Evolutionary conservation across 1,140 invertebrate species (phyloP).

Genomic region (Drosophila ambigua): DNA sequence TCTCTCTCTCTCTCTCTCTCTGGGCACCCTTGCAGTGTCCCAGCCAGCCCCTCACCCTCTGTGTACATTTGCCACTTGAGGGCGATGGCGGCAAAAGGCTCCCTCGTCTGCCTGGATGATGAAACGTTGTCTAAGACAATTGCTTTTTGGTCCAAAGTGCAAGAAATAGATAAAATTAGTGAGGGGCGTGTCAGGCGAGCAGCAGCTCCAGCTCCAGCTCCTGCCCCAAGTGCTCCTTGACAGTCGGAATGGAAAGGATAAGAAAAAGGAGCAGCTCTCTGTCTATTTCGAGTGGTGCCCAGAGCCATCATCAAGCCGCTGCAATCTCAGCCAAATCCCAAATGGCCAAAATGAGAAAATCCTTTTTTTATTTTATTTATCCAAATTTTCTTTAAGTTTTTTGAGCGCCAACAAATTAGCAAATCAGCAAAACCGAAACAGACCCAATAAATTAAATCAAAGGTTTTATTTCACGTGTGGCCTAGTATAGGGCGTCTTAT

Average conservation of each 20-base stretch:
- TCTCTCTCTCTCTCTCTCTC: no score
- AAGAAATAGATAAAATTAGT: constrained; percentile 83
- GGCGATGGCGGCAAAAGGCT: constrained; percentile 24
- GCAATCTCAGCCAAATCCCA: constrained; percentile 44
- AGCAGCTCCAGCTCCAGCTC: no score
- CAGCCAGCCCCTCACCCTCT: constrained; percentile 2
- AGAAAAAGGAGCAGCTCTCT: constrained; percentile 29
- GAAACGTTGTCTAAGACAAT: constrained; percentile 81
- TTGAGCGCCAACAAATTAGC: background rate
- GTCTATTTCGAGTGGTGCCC: constrained; percentile 33
- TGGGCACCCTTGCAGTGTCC: no score
- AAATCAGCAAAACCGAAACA: no score
- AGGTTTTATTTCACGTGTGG: no score
- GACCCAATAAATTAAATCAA: no score
- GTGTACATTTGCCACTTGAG: constrained; percentile 47
- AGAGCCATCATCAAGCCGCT: constrained; percentile 51
- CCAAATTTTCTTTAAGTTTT: constrained; percentile 37
- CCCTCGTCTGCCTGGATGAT: constrained; percentile 58
- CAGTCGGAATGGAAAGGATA: constrained; percentile 24
- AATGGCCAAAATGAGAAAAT: constrained; percentile 26
- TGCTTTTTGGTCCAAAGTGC: constrained; percentile 77
- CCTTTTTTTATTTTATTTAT: background rate
- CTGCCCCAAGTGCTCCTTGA: constrained; percentile 44
- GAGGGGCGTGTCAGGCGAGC: constrained; percentile 35
- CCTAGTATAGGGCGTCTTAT: no score